phyloP scores from a whole-genome alignment of 2,113 vertebrate species.

The Eulemur macaco region DNA sequence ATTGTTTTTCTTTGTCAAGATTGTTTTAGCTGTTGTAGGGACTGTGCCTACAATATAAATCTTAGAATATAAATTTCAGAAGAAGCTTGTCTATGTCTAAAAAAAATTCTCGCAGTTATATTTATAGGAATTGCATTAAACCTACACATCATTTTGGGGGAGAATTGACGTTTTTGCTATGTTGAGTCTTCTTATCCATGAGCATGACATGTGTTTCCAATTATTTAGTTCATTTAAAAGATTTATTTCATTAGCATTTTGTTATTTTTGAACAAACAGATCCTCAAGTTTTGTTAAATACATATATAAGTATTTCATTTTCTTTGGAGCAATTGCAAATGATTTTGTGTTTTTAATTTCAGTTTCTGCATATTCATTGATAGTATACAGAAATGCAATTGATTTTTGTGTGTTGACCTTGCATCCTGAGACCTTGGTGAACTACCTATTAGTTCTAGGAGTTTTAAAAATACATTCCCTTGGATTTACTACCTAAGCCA shows the following conservation, averaged over 20 bases:
- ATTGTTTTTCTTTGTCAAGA: conserved; percentile 6
- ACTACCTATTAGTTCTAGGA: background rate
- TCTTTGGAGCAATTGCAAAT: background rate
- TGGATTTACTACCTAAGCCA: background rate
- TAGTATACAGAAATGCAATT: background rate
- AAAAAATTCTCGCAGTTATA: background rate
- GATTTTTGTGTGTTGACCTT: background rate
- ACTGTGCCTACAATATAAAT: background rate
- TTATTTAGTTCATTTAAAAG: conserved; percentile 20
- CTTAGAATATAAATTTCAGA: conserved; percentile 15
- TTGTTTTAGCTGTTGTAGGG: background rate
- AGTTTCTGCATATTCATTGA: background rate
- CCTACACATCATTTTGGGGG: conserved; percentile 29
- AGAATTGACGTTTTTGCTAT: conserved; percentile 18
- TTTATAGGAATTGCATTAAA: conserved; percentile 29
- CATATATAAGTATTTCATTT: background rate
- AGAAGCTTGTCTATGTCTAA: background rate
- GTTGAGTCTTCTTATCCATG: background rate
- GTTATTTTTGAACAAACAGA: conserved; percentile 12
- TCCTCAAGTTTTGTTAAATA: background rate
- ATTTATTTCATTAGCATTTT: conserved; percentile 1
- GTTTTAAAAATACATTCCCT: background rate
- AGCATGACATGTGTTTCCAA: background rate
- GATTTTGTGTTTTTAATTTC: conserved; percentile 3
- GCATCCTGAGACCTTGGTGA: background rate